Conservation (phyloP, 2,888 invertebrate genomes). For the Dysmachus trigonus region DNA sequence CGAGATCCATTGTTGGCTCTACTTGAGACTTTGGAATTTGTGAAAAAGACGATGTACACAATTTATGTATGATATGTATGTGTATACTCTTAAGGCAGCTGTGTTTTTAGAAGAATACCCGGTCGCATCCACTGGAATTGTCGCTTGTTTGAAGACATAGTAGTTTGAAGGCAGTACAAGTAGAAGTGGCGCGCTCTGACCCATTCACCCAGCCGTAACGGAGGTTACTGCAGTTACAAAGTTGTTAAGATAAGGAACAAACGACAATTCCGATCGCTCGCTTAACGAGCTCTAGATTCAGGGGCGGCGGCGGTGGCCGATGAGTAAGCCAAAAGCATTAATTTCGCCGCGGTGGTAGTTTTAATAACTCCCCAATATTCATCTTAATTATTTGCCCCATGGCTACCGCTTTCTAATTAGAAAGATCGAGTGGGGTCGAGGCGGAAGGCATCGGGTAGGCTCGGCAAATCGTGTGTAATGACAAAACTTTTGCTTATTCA, state of each 20-base stretch:
- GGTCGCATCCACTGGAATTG: neutral
- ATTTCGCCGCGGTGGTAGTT: neutral
- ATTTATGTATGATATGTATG: constrained; percentile 1
- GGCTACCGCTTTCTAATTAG: constrained; percentile 47
- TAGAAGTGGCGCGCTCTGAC: neutral
- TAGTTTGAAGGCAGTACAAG: neutral
- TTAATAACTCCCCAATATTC: constrained; percentile 48
- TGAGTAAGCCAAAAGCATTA: constrained; percentile 25
- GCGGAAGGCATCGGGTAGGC: neutral
- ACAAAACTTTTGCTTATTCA: constrained; percentile 44
- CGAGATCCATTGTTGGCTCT: neutral
- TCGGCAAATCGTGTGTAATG: constrained; percentile 40
- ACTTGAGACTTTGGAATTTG: constrained; percentile 34
- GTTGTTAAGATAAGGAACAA: constrained; percentile 47
- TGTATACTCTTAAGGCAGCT: neutral
- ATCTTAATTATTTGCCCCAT: constrained; percentile 49
- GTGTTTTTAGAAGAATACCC: neutral
- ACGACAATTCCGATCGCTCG: constrained; percentile 48
- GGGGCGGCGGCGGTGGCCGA: neutral
- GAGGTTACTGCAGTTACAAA: neutral
- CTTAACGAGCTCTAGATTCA: constrained; percentile 36
- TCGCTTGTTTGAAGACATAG: neutral
- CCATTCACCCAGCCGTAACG: neutral
- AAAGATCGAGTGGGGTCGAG: neutral
- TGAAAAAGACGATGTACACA: constrained; percentile 26